Conservation (phyloP, 2,113 vertebrate species). For the Labeo catla region DNA sequence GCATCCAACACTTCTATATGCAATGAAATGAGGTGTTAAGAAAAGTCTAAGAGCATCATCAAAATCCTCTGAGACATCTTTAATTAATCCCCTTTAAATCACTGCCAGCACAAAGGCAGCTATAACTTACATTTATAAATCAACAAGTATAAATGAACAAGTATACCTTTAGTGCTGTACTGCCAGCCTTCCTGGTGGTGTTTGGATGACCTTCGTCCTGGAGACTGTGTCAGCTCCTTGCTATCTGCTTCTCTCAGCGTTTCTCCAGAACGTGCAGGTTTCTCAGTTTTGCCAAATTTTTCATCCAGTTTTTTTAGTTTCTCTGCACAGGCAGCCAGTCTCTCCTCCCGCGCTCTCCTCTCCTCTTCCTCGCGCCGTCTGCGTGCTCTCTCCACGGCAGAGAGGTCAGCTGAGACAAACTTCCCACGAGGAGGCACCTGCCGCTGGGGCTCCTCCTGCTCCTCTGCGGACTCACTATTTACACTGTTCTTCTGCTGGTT, state of each 20-base stretch:
- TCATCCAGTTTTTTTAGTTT: conserved; percentile 97
- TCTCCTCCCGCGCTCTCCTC: conserved; percentile 88
- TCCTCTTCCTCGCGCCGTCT: conserved; percentile 93
- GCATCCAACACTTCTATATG: too few species aligned
- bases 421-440: conserved; percentile 81
- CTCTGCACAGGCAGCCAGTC: conserved; percentile 92
- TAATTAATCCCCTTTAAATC: not conserved
- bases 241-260: conserved; percentile 72
- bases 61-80: too few species aligned
- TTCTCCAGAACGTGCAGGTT: conserved; percentile 77
- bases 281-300: conserved; percentile 88
- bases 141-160: not conserved
- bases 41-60: not conserved
- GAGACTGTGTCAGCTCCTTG: conserved; percentile 74
- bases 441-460: conserved; percentile 85
- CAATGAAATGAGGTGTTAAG: not conserved
- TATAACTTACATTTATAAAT: not conserved
- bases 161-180: conserved; percentile 69
- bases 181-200: conserved; percentile 78
- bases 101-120: not conserved
- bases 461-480: conserved; percentile 76
- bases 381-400: conserved; percentile 91
- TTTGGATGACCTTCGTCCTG: conserved; percentile 74
- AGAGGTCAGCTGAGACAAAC: conserved; percentile 88
- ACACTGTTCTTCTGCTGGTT: conserved; percentile 75